These are phyloP conservation scores for Echinometra lucunter DNA, from an alignment of 53 echinoderm and acorn worm species.

Conservation along the genomic window DNA sequence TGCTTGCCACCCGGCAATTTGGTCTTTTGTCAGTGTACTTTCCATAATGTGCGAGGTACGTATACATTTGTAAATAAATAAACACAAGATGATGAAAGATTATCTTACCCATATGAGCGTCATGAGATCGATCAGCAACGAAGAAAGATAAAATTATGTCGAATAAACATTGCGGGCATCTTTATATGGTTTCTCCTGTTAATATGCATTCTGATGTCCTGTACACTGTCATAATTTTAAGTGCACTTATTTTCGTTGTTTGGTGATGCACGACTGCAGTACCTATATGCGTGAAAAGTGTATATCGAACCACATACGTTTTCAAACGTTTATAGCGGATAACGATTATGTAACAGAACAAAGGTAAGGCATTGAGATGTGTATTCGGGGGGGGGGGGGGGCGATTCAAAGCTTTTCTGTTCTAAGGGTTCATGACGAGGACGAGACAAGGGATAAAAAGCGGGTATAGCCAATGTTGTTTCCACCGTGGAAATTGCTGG, in stretches of 20 bases:
- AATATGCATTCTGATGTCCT: background rate
- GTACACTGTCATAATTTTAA: background rate
- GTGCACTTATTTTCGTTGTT: background rate
- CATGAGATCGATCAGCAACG: background rate
- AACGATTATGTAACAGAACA: background rate
- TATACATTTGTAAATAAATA: background rate
- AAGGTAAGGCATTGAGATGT: background rate
- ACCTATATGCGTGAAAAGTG: background rate
- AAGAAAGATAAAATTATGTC: background rate
- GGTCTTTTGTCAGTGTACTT: no score
- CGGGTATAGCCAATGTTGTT: background rate
- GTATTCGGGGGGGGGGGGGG: background rate
- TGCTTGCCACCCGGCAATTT: no score
- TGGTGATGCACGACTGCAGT: background rate
- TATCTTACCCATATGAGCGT: background rate
- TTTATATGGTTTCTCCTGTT: background rate
- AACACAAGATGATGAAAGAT: background rate
- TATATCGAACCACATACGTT: background rate
- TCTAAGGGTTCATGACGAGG: no score
- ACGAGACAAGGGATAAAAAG: no score
- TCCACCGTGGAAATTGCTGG: no score
- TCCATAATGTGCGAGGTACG: background rate
- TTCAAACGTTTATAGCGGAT: background rate
- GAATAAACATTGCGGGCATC: background rate
- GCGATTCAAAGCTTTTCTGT: no score